Conservation (phyloP, 2,113 vertebrate species). For the Rhinolophus ferrumequinum region DNA sequence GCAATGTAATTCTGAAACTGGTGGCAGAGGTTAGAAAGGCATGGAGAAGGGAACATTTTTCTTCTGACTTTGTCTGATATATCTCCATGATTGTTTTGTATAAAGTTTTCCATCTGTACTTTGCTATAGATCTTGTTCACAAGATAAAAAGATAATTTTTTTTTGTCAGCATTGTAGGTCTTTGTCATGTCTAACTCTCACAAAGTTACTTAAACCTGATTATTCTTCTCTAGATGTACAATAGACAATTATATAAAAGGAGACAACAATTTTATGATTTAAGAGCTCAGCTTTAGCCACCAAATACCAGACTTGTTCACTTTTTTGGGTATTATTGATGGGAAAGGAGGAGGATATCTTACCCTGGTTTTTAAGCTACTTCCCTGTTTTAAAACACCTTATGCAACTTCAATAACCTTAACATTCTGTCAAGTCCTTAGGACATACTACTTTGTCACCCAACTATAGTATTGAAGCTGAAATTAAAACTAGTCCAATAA, state of each 20-base stretch:
- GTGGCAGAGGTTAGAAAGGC: conserved; percentile 65
- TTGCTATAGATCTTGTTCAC: conserved; percentile 60
- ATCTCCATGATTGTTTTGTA: conserved; percentile 60
- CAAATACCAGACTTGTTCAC: not conserved
- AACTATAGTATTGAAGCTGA: conserved; percentile 52
- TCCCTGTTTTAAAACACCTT: not conserved
- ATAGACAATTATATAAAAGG: conserved; percentile 16
- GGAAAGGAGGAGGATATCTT: not conserved
- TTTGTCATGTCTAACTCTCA: not conserved
- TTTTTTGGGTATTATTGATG: not conserved
- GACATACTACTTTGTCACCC: not conserved
- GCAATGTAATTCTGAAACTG: conserved; percentile 64
- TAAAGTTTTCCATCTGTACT: conserved; percentile 37
- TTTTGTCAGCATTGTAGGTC: conserved; percentile 33
- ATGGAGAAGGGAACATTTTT: conserved; percentile 66
- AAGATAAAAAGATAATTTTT: conserved; percentile 61
- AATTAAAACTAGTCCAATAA: conserved; percentile 64
- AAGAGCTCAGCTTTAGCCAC: not conserved
- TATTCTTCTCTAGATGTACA: conserved; percentile 17
- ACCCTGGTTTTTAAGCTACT: not conserved
- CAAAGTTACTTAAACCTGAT: conserved; percentile 19
- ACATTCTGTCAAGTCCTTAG: not conserved
- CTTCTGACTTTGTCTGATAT: conserved; percentile 36
- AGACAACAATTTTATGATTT: not conserved
- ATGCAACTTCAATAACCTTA: not conserved